A percentile compares a stretch with the other conserved stretches of the same genome.
Evolutionary conservation across 2,113 vertebrate species (phyloP).

Genomic region (Pagrus major): DNA sequence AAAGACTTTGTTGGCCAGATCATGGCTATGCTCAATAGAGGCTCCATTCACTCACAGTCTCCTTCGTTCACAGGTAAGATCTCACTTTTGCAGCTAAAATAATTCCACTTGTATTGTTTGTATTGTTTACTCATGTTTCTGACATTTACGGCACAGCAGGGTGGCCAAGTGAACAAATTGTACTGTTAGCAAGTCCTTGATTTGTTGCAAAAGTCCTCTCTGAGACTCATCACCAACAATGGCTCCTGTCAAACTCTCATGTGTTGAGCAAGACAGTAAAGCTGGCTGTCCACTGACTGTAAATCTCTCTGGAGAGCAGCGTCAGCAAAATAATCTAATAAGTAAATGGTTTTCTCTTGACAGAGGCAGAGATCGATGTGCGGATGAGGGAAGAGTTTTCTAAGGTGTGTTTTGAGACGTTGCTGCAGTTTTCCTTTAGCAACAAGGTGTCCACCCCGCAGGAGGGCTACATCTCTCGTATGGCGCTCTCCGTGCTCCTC

Average conservation of each 20-base stretch:
- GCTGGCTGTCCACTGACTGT: not conserved
- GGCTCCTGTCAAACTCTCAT: constrained; percentile 11
- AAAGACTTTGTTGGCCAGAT: constrained; percentile 99
- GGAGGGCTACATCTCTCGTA: constrained; percentile 98
- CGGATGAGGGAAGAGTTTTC: constrained; percentile 98
- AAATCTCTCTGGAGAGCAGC: not conserved
- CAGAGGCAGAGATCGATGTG: constrained; percentile 98
- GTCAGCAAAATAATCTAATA: not conserved
- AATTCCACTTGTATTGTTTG: not conserved
- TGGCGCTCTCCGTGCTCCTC: constrained; percentile 97
- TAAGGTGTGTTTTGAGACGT: constrained; percentile 98
- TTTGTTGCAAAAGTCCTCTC: not conserved
- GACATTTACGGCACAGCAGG: not conserved
- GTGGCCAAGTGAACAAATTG: not conserved
- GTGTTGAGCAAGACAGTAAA: constrained; percentile 1
- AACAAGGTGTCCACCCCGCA: constrained; percentile 97
- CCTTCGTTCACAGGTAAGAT: constrained; percentile 96
- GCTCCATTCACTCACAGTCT: constrained; percentile 99
- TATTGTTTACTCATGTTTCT: not conserved
- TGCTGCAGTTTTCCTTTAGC: constrained; percentile 99
- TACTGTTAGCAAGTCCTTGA: not conserved
- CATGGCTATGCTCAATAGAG: constrained; percentile 99
- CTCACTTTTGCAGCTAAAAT: not conserved
- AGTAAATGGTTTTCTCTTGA: constrained; percentile 18
- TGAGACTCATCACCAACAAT: constrained; percentile 11